phyloP scores from a whole-genome alignment of 2,113 vertebrate genomes.

The Xenotilapia leptura region DNA sequence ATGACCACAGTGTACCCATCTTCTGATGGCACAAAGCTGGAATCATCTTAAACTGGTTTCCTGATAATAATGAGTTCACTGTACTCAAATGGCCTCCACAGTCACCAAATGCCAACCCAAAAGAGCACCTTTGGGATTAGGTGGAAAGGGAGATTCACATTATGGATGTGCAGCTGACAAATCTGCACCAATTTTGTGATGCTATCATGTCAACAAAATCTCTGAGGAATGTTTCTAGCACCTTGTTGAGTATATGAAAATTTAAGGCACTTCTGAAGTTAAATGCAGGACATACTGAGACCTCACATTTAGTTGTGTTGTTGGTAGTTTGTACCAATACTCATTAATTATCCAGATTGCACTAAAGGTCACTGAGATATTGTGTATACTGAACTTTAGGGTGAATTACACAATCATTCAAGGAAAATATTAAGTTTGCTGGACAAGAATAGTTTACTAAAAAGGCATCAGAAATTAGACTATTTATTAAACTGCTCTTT shows the following conservation, averaged over 20 bases:
- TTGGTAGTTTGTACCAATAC: neutral
- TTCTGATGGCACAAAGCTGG: neutral
- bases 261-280: neutral
- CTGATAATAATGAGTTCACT: neutral
- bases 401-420: neutral
- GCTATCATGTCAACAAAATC: neutral
- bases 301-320: neutral
- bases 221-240: neutral
- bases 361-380: neutral
- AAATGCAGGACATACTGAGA: neutral
- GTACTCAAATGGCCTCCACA: neutral
- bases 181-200: neutral
- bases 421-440: slow-evolving; percentile 25
- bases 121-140: neutral
- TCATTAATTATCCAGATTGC: neutral
- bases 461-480: neutral
- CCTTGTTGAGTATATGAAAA: neutral
- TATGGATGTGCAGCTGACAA: neutral
- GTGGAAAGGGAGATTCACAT: neutral
- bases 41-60: neutral
- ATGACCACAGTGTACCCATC: neutral
- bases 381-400: neutral
- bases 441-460: slow-evolving; percentile 12
- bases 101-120: neutral
- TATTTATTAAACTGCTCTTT: slow-evolving; percentile 22